Evolutionary conservation across 2,797 vertebrate species (phyloP).

Genomic region (Urosaurus nigricauda): DNA sequence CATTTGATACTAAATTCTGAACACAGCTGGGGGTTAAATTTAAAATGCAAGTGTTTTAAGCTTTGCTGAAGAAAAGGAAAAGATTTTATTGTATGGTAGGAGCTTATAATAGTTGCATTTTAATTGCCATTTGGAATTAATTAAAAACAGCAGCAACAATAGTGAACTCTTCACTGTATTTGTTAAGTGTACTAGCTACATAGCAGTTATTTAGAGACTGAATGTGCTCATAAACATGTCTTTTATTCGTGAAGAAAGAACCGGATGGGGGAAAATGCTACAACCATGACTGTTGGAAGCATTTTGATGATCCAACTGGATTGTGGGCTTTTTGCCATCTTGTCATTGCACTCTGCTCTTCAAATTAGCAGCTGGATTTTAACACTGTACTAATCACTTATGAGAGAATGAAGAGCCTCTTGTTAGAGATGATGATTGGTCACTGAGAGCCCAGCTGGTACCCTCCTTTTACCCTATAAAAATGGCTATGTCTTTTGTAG

Average conservation of each 20-base stretch:
- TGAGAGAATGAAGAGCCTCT: conserved; percentile 24
- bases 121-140: not conserved
- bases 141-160: not conserved
- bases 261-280: conserved; percentile 41
- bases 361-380: conserved; percentile 21
- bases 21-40: not conserved
- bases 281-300: conserved; percentile 35
- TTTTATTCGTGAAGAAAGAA: conserved; percentile 44
- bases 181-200: not conserved
- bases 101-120: not conserved
- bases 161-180: not conserved
- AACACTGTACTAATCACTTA: not conserved
- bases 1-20: not conserved
- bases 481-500: not conserved
- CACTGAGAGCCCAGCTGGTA: conserved; percentile 13
- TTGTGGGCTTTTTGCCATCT: conserved; percentile 6
- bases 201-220: not conserved
- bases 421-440: conserved; percentile 18
- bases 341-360: conserved; percentile 4
- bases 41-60: not conserved
- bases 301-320: conserved; percentile 20
- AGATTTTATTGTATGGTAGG: not conserved
- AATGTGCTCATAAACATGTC: conserved; percentile 28
- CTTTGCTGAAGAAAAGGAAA: not conserved
- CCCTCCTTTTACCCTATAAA: conserved; percentile 12